These are phyloP conservation scores for Conus canariensis DNA, from an alignment of 2,888 invertebrate species.

Conservation along the genomic window DNA sequence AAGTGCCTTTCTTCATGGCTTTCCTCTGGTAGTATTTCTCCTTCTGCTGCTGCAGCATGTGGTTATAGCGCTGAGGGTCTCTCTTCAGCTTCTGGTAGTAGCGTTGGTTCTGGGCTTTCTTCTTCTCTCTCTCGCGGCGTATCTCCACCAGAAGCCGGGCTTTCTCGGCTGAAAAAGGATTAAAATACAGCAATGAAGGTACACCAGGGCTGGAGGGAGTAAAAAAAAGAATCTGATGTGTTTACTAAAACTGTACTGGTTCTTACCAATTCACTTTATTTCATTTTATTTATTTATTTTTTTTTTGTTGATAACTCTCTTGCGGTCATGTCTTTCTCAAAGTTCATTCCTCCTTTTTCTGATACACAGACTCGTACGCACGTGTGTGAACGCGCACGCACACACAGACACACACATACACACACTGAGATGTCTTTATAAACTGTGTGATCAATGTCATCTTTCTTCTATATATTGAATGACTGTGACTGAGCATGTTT, in stretches of 20 bases:
- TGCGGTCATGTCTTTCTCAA: too few relatives aligned
- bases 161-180: neutral
- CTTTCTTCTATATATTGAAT: too few relatives aligned
- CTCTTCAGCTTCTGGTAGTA: conserved; percentile 24
- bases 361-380: too few relatives aligned
- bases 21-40: neutral
- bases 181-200: neutral
- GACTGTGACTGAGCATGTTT: too few relatives aligned
- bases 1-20: too few relatives aligned
- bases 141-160: neutral
- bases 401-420: too few relatives aligned
- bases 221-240: neutral
- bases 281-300: neutral
- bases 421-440: too few relatives aligned
- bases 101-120: conserved; percentile 2
- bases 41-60: conserved; percentile 6
- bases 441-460: too few relatives aligned
- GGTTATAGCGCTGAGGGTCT: conserved; percentile 9
- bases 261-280: neutral
- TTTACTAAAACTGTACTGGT: neutral
- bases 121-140: conserved; percentile 1
- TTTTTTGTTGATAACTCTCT: too few relatives aligned
- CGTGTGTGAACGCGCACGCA: too few relatives aligned
- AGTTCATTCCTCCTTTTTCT: too few relatives aligned
- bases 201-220: too few relatives aligned